phyloP scores from a whole-genome alignment of 1,140 invertebrate genomes.

The Drosophila melanica region DNA sequence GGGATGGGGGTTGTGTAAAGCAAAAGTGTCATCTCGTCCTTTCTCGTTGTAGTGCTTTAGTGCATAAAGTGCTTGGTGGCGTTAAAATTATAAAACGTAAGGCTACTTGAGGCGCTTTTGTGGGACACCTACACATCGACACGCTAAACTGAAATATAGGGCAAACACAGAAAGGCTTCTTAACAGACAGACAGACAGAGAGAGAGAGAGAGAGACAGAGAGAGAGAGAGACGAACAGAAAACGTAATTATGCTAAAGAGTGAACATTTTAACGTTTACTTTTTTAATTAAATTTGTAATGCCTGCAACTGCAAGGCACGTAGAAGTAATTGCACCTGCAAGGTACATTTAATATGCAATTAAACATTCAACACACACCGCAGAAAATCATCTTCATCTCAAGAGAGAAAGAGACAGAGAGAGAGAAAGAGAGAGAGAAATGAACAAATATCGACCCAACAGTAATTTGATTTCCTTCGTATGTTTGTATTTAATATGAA shows the following conservation, averaged over 20 bases:
- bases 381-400: neutral
- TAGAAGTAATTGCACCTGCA: slow-evolving; percentile 1
- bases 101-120: slow-evolving; percentile 34
- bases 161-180: neutral
- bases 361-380: slow-evolving; percentile 52
- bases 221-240: slow-evolving; percentile 12
- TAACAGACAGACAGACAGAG: neutral
- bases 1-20: neutral
- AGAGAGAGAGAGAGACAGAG: neutral
- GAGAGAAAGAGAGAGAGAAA: too few species aligned
- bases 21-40: slow-evolving; percentile 16
- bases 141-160: neutral
- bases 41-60: slow-evolving; percentile 3
- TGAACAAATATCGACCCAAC: slow-evolving; percentile 8
- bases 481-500: slow-evolving; percentile 44
- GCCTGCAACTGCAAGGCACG: slow-evolving; percentile 36
- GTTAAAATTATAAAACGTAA: slow-evolving; percentile 24
- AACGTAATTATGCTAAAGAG: slow-evolving; percentile 62
- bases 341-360: slow-evolving; percentile 59
- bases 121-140: slow-evolving; percentile 18
- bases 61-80: slow-evolving; percentile 25
- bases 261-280: slow-evolving; percentile 62
- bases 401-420: neutral
- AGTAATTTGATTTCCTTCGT: slow-evolving; percentile 41
- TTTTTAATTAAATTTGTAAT: slow-evolving; percentile 72